Base-by-base conservation (phyloP, 1,140 invertebrate species). In the Ephestia elutella region DNA sequence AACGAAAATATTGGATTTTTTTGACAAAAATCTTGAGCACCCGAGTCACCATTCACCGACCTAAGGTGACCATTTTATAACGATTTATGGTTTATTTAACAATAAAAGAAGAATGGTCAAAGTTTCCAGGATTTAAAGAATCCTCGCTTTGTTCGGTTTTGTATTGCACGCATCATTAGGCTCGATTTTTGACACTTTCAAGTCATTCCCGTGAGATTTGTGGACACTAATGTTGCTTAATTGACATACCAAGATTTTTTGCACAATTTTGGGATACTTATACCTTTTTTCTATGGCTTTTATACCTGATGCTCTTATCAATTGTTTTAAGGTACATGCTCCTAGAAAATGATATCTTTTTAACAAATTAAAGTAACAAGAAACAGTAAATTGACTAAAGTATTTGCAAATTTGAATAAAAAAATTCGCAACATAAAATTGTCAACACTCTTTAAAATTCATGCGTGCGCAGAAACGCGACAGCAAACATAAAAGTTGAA, bases 21-120 rank as follows among this genome's bases (percentile, higher is more conserved):
- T 60, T 59, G 63, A 63, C 49, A 62, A 67, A n/a, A 77, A 65
- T 64, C 55, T 66, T 57, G 60, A 57, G 73, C 82, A 82, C 73
- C 80, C 82, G 71, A 68, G 65, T 73, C 21, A 3, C 75, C 69
- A 80, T 86, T 84, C 72, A 83, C 60, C 65, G 72, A 75, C 62
- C 73, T 61, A 82, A 70, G 73, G 65, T 73, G 78, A 75, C 76
- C 80, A 86, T 88, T 86, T 82, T 78, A 75, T 74, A 72, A 86
- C 70, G 80, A 88, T 88, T 88, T 88, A 88, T 88, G 76, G 83
- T 84, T 79, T 87, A 87, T 84, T 85, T 75, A 86, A 86, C 86
- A 86, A 88, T 86, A 78, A 84, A 82, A 75, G 78, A 77, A 75
- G 70, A 75, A 81, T 80, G 70, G 71, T 62, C 63, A 56, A 75